phyloP scores from a whole-genome alignment of 2,888 invertebrate species.

The Microctonus hyperodae region DNA sequence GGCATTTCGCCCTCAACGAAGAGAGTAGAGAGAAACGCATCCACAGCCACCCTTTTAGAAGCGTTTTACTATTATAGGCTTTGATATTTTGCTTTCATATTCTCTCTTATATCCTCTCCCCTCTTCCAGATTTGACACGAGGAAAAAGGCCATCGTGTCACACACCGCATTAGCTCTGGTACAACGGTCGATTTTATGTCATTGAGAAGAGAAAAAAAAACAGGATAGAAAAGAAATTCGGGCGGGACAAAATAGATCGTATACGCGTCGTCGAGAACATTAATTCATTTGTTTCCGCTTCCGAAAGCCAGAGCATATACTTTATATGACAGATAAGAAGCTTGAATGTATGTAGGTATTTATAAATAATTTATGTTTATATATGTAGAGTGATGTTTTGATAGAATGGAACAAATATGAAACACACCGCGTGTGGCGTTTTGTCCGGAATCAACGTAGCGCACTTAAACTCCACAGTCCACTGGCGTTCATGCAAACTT shows the following conservation, averaged over 20 bases:
- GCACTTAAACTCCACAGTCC: constrained; percentile 53
- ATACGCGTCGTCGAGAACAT: background rate
- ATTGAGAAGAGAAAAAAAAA: background rate
- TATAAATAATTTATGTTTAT: constrained; percentile 11
- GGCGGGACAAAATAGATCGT: background rate
- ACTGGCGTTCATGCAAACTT: constrained; percentile 52
- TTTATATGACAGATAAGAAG: background rate
- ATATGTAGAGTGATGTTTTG: constrained; percentile 11
- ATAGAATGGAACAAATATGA: constrained; percentile 5
- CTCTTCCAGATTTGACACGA: background rate
- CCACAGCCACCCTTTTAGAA: constrained; percentile 40
- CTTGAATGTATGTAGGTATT: background rate
- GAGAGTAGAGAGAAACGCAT: constrained; percentile 22
- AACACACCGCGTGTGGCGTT: constrained; percentile 36
- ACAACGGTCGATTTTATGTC: constrained; percentile 20
- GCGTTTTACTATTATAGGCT: constrained; percentile 4
- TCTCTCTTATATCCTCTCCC: background rate
- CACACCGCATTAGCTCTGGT: constrained; percentile 29
- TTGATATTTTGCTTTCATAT: background rate
- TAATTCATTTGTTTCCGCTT: constrained; percentile 14
- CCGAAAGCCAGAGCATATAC: background rate
- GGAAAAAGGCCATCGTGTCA: constrained; percentile 29
- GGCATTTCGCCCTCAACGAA: constrained; percentile 27
- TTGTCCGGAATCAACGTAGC: constrained; percentile 55
- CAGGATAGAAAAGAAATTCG: background rate